phyloP scores from a whole-genome alignment of 1,140 invertebrate species.

The Mercenaria mercenaria region DNA sequence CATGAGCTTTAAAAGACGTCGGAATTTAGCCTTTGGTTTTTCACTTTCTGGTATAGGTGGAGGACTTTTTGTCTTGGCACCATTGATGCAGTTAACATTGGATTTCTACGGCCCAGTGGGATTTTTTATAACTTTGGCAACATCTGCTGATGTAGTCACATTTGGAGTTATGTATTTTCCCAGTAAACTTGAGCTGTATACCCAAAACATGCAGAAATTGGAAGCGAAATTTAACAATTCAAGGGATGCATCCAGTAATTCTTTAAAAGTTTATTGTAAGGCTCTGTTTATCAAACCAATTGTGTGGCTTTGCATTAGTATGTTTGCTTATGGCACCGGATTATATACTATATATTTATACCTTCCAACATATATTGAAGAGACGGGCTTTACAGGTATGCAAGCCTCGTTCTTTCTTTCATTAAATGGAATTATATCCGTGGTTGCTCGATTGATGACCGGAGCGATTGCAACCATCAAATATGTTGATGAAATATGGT shows the following conservation, averaged over 20 bases:
- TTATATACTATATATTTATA: constrained; percentile 43
- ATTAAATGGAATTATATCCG: background rate
- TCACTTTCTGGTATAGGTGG: constrained; percentile 26
- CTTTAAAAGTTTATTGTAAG: background rate
- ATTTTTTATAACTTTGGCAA: constrained; percentile 42
- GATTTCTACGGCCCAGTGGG: constrained; percentile 26
- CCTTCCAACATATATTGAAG: constrained; percentile 32
- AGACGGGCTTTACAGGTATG: background rate
- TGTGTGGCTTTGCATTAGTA: constrained; percentile 11
- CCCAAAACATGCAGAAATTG: background rate
- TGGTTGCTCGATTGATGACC: constrained; percentile 4
- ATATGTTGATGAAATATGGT: background rate
- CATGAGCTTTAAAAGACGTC: constrained; percentile 22
- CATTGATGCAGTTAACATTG: background rate
- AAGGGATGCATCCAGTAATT: background rate
- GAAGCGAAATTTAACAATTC: background rate
- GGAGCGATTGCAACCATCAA: background rate
- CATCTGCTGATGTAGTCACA: background rate
- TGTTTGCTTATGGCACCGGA: constrained; percentile 17
- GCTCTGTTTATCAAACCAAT: constrained; percentile 18
- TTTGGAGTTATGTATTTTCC: constrained; percentile 46
- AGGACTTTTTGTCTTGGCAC: constrained; percentile 24
- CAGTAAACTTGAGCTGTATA: constrained; percentile 15
- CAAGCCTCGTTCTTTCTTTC: constrained; percentile 15
- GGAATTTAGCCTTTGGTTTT: constrained; percentile 37